Conservation (phyloP, 2,113 vertebrate genomes). For the Chaenocephalus aceratus region DNA sequence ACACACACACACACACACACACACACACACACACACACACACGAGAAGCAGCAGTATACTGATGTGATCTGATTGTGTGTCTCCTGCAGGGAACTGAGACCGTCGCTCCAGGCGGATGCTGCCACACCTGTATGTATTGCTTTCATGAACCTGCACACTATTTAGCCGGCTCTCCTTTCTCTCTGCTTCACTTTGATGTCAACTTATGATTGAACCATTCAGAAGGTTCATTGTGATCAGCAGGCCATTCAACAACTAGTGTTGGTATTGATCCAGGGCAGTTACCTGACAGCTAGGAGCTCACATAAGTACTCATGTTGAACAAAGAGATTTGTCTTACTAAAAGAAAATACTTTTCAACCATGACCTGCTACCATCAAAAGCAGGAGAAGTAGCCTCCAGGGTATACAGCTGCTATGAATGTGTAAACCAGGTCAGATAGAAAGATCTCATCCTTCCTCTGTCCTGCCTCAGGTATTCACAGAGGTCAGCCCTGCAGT, state of each 20-base stretch:
- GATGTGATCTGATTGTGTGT: conserved; percentile 16
- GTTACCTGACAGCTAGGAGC: background rate
- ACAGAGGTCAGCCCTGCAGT: conserved; percentile 64
- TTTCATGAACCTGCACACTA: background rate
- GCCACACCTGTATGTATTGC: conserved; percentile 68
- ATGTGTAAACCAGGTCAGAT: background rate
- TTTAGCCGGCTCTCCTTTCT: background rate
- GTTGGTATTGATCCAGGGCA: background rate
- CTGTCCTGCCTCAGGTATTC: conserved; percentile 43
- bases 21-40: background rate
- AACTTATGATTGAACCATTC: background rate
- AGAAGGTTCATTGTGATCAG: background rate
- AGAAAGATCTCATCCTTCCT: background rate
- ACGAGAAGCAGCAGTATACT: background rate
- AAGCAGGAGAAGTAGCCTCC: background rate
- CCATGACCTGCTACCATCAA: background rate
- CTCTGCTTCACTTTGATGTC: background rate
- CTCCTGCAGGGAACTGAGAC: conserved; percentile 70
- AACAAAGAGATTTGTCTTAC: background rate
- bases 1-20: background rate
- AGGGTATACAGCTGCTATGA: background rate
- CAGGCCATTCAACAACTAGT: background rate
- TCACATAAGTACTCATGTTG: background rate
- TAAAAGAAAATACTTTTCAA: background rate
- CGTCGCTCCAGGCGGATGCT: conserved; percentile 69